These are phyloP conservation scores for Vimba vimba DNA, from an alignment of 2,113 vertebrate species.

Conservation along the genomic window DNA sequence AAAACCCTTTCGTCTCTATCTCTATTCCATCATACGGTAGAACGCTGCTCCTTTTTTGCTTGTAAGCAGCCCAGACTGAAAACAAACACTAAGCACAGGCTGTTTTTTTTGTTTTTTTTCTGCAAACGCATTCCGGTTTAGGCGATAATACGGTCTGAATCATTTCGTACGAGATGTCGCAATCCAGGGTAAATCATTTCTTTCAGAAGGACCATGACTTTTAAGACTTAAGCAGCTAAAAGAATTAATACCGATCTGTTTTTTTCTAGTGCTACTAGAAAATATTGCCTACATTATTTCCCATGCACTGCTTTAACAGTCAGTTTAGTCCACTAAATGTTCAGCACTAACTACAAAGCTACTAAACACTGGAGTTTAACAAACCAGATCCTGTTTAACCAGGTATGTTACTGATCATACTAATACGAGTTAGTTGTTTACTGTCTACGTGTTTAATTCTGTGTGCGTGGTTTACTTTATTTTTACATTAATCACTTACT, in stretches of 20 bases:
- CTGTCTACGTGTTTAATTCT: slow-evolving; percentile 33
- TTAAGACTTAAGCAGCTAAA: neutral
- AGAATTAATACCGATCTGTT: too few species aligned
- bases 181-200: slow-evolving; percentile 15
- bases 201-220: neutral
- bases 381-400: slow-evolving; percentile 27
- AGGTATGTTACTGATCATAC: slow-evolving; percentile 59
- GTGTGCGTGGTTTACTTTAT: slow-evolving; percentile 23
- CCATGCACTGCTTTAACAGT: slow-evolving; percentile 12
- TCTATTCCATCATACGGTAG: slow-evolving; percentile 14
- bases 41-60: slow-evolving; percentile 1
- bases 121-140: neutral
- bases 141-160: neutral
- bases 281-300: slow-evolving; percentile 4
- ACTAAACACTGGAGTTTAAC: slow-evolving; percentile 35
- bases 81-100: neutral
- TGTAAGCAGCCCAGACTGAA: neutral
- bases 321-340: slow-evolving; percentile 31
- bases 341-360: slow-evolving; percentile 25
- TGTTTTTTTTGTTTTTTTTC: too few species aligned
- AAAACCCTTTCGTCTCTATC: slow-evolving; percentile 13
- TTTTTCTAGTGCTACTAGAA: slow-evolving; percentile 16
- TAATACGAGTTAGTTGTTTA: slow-evolving; percentile 55
- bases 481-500: neutral
- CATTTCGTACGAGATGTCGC: neutral